Percentiles rank a stretch among this genome's conserved stretches.
Conservation (phyloP, 92 coral and sea anemone species). For the Zoanthus sansibaricus region DNA sequence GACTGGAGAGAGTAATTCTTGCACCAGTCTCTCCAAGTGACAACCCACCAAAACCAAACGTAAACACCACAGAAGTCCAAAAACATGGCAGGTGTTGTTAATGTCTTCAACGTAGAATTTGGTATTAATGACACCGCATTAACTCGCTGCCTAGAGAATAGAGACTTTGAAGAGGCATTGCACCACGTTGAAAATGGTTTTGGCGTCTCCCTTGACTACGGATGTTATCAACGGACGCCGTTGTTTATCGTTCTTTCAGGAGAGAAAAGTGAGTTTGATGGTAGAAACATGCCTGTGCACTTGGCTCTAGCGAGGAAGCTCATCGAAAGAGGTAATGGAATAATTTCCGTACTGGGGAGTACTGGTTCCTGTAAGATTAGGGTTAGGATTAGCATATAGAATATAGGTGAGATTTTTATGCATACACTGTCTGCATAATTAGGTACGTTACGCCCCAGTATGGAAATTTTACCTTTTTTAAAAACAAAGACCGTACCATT, state of each 20-base stretch:
- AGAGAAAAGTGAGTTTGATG: constrained; percentile 73
- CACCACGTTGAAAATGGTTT: constrained; percentile 75
- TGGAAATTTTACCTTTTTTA: no score
- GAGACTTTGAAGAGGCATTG: constrained; percentile 79
- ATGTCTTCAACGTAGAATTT: constrained; percentile 78
- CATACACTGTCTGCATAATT: no score
- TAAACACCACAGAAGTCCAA: constrained; percentile 24
- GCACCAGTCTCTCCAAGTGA: not conserved
- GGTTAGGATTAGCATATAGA: no score
- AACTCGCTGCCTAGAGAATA: constrained; percentile 76
- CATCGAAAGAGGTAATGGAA: constrained; percentile 76
- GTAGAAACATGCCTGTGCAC: constrained; percentile 81
- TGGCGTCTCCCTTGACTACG: constrained; percentile 84
- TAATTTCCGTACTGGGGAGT: not conserved
- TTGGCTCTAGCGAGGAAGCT: constrained; percentile 78
- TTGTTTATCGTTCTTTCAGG: constrained; percentile 86
- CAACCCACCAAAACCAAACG: not conserved
- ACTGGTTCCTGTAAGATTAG: no score
- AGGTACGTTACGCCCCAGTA: no score
- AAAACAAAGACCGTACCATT: no score
- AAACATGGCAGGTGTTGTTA: constrained; percentile 75
- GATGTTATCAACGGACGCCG: constrained; percentile 83
- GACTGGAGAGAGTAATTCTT: not conserved
- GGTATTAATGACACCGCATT: constrained; percentile 86
- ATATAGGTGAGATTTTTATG: no score